phyloP scores from a whole-genome alignment of 2,797 vertebrate genomes.

The Ambastaia sidthimunki region DNA sequence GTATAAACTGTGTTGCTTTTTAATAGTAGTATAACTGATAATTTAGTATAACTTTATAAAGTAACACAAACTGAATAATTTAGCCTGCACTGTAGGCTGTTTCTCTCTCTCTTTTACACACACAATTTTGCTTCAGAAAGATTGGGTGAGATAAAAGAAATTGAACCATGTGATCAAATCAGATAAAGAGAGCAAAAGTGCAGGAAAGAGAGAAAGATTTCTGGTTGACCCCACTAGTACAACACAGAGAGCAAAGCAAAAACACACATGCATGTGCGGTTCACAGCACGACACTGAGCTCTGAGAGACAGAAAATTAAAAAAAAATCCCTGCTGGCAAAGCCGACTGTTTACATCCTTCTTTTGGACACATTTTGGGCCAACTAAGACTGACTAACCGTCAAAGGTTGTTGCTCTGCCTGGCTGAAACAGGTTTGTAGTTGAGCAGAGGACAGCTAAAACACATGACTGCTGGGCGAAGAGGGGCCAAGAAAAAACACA shows the following conservation, averaged over 20 bases:
- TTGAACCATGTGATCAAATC: conserved; percentile 65
- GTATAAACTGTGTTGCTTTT: background rate
- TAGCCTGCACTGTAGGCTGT: conserved; percentile 6
- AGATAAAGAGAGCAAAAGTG: conserved; percentile 19
- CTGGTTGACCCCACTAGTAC: conserved; percentile 58
- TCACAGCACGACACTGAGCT: conserved; percentile 54
- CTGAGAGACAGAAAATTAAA: conserved; percentile 65
- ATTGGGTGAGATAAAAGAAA: conserved; percentile 61
- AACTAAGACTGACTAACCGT: conserved; percentile 53
- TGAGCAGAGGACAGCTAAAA: conserved; percentile 54
- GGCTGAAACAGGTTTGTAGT: conserved; percentile 52
- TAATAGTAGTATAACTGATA: background rate
- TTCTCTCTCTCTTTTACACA: background rate
- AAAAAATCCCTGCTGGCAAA: conserved; percentile 70
- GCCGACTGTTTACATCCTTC: conserved; percentile 76
- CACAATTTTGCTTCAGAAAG: conserved; percentile 48
- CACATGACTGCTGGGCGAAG: conserved; percentile 68
- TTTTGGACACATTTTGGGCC: conserved; percentile 68
- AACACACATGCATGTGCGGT: conserved; percentile 62
- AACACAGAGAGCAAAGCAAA: conserved; percentile 66
- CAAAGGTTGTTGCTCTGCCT: conserved; percentile 63
- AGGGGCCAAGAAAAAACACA: conserved; percentile 58
- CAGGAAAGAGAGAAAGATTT: conserved; percentile 18
- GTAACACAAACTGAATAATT: background rate
- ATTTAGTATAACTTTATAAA: no score